These are phyloP conservation scores for Malurus cyaneus DNA, from an alignment of 2,113 vertebrate species.

Conservation along the genomic window DNA sequence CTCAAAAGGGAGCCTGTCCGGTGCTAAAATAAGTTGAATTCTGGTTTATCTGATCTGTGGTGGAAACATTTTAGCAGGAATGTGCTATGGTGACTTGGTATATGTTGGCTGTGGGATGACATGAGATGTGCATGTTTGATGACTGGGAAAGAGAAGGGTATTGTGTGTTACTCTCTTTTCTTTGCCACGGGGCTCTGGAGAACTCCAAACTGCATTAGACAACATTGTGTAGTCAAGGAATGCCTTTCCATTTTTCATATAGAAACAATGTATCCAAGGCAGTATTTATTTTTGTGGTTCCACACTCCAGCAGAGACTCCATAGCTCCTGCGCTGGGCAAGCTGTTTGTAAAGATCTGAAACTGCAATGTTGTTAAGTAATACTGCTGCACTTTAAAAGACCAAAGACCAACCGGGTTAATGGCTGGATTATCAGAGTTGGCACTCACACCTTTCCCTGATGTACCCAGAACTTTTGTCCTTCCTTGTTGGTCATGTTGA, in stretches of 20 bases:
- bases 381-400: neutral
- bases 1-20: neutral
- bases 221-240: accelerated
- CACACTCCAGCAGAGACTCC: accelerated
- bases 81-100: neutral
- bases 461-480: neutral
- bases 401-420: neutral
- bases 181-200: neutral
- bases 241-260: neutral
- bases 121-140: accelerated
- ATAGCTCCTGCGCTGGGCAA: accelerated
- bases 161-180: neutral
- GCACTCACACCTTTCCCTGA: neutral
- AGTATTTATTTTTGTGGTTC: neutral
- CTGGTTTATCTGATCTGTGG: neutral
- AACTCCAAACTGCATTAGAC: neutral
- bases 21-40: neutral
- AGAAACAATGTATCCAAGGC: neutral
- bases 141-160: neutral
- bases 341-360: neutral
- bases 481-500: neutral
- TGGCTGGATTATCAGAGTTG: neutral
- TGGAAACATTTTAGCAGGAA: neutral
- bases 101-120: neutral
- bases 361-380: neutral